Evolutionary conservation across 2,113 vertebrate species (phyloP).

Genomic region (Pseudonaja textilis): DNA sequence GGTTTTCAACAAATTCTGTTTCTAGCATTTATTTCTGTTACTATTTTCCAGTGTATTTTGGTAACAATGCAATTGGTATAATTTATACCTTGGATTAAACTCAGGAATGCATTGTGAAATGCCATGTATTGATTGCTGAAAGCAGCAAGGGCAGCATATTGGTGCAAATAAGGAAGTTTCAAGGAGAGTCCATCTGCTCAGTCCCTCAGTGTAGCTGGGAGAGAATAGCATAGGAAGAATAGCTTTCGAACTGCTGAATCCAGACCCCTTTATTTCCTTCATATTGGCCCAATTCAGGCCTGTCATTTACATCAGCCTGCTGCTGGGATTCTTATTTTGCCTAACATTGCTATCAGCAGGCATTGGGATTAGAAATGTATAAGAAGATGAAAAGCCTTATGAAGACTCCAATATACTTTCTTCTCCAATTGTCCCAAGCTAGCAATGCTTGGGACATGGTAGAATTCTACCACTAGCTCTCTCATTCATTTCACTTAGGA

Average conservation of each 20-base stretch:
- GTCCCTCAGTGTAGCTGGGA: not conserved
- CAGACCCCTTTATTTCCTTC: not conserved
- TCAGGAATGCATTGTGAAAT: not conserved
- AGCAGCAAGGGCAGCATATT: not conserved
- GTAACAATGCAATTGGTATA: not conserved
- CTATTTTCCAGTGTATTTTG: not conserved
- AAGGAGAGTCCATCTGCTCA: not conserved
- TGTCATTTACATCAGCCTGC: not conserved
- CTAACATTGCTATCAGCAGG: not conserved
- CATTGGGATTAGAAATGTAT: not conserved
- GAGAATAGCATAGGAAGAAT: not conserved
- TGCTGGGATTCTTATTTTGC: not conserved
- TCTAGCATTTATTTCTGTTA: not conserved
- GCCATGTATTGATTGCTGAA: not conserved
- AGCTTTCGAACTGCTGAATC: not conserved
- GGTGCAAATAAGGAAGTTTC: not conserved
- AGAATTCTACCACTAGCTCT: not conserved
- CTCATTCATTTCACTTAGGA: not conserved
- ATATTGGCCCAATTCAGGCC: not conserved
- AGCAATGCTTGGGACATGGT: not conserved
- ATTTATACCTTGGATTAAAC: not conserved
- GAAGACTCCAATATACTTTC: not conserved
- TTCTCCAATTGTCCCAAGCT: not conserved
- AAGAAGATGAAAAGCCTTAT: not conserved
- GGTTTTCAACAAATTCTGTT: not conserved